These are phyloP conservation scores for Eonycteris spelaea DNA, from an alignment of 2,113 vertebrate genomes.

Conservation along the genomic window DNA sequence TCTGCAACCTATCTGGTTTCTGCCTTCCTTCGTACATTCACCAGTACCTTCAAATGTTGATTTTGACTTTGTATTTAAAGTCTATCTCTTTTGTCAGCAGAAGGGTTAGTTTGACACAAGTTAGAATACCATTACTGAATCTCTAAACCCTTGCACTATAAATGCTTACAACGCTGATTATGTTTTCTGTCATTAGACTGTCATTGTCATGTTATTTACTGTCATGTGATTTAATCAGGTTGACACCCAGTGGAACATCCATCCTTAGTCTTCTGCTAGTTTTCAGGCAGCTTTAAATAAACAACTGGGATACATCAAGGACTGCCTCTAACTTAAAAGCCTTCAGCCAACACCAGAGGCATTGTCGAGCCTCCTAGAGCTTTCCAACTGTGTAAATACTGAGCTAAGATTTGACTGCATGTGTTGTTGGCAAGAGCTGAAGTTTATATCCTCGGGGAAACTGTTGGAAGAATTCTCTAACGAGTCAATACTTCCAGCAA, in stretches of 20 bases:
- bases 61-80: background rate
- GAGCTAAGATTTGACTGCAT: background rate
- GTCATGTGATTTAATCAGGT: background rate
- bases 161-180: background rate
- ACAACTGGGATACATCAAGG: background rate
- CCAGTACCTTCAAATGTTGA: background rate
- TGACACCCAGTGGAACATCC: background rate
- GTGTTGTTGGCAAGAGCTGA: background rate
- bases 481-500: background rate
- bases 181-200: background rate
- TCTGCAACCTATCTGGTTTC: background rate
- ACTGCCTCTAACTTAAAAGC: background rate
- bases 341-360: background rate
- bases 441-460: background rate
- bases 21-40: background rate
- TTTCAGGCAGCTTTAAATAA: background rate
- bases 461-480: background rate
- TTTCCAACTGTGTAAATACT: background rate
- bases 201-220: background rate
- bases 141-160: background rate
- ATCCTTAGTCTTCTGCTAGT: background rate
- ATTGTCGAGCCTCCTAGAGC: background rate
- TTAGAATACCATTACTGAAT: background rate
- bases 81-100: background rate
- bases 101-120: background rate